phyloP scores from a whole-genome alignment of 2,797 vertebrate genomes.

The Meriones psammophilus region DNA sequence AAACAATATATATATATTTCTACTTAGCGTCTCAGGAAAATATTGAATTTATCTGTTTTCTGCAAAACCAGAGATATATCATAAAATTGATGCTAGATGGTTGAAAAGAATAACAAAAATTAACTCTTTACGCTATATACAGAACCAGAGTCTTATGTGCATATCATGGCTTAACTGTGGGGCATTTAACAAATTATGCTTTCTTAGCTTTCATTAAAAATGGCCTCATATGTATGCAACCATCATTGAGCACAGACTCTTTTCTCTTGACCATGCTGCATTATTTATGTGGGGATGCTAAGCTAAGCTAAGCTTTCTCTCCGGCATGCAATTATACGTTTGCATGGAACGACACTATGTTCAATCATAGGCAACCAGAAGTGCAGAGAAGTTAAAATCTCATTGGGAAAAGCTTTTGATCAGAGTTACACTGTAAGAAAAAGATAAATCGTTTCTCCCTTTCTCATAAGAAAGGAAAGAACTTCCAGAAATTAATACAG shows the following conservation, averaged over 20 bases:
- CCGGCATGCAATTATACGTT: background rate
- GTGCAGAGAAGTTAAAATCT: background rate
- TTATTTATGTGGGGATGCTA: rapidly evolving
- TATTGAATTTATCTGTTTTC: background rate
- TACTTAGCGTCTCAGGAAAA: background rate
- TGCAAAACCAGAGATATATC: background rate
- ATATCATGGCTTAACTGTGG: background rate
- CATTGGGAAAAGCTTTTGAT: slow-evolving; percentile 7
- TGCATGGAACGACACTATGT: background rate
- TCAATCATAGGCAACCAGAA: background rate
- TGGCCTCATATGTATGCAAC: background rate
- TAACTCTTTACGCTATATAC: background rate
- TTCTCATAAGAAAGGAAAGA: slow-evolving; percentile 23
- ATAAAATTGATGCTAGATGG: background rate
- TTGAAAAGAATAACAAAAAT: background rate
- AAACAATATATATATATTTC: slow-evolving; percentile 20
- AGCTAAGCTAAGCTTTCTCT: background rate
- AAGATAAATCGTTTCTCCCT: slow-evolving; percentile 53
- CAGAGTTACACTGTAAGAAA: slow-evolving; percentile 7
- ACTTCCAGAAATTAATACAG: slow-evolving; percentile 66
- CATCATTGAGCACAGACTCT: background rate
- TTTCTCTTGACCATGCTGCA: background rate
- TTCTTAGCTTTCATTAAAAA: background rate
- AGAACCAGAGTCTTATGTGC: background rate
- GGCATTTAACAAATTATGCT: background rate